Percentiles rank a stretch among this genome's conserved stretches.
phyloP scores from a whole-genome alignment of 1,140 invertebrate species.

The Thrips palmi region DNA sequence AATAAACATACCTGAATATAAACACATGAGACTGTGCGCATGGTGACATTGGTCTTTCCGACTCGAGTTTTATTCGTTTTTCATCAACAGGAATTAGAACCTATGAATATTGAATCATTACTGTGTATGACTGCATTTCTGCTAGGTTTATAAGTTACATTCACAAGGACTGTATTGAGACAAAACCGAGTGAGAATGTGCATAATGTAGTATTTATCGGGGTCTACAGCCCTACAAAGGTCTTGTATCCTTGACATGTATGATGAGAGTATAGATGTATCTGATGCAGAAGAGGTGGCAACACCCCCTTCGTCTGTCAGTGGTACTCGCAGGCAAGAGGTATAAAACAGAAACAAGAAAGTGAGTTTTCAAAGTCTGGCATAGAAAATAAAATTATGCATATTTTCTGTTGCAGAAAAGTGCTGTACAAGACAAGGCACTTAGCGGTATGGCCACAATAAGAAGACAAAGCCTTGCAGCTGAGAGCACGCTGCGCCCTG shows the following conservation, averaged over 20 bases:
- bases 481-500: neutral
- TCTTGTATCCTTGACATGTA: conserved; percentile 12
- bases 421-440: neutral
- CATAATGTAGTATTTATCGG: no score
- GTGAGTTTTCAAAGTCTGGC: neutral
- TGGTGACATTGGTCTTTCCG: no score
- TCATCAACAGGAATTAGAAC: no score
- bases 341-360: neutral
- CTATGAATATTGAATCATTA: no score
- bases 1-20: no score
- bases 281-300: conserved; percentile 16
- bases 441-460: neutral
- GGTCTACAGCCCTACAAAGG: conserved; percentile 3
- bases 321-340: neutral
- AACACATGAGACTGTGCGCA: no score
- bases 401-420: neutral
- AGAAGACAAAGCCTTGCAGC: neutral
- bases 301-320: conserved; percentile 10
- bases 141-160: no score
- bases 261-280: conserved; percentile 16
- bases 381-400: neutral
- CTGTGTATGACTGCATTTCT: no score
- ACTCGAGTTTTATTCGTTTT: no score
- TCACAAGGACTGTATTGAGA: no score
- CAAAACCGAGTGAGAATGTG: no score